These are phyloP conservation scores for Synergus gifuensis DNA, from an alignment of 2,888 invertebrate genomes.

Conservation along the genomic window DNA sequence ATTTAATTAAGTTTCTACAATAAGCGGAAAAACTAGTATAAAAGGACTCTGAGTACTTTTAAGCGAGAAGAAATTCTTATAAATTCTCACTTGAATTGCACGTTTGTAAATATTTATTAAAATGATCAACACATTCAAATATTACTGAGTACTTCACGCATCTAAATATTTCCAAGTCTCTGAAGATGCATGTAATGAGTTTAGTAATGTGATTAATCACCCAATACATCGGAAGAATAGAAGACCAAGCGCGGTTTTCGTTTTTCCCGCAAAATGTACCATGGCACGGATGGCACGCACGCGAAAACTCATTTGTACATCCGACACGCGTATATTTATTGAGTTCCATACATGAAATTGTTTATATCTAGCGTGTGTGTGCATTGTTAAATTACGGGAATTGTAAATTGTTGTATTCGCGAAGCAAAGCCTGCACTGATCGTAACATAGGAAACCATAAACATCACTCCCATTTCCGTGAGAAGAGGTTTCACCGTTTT, in stretches of 20 bases:
- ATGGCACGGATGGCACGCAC: neutral
- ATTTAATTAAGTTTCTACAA: too few species aligned
- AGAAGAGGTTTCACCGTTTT: constrained; percentile 3
- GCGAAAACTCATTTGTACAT: constrained; percentile 12
- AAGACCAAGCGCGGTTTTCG: neutral
- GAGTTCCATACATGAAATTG: neutral
- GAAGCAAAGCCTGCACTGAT: constrained; percentile 23
- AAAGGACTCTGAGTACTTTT: too few species aligned
- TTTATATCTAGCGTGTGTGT: neutral
- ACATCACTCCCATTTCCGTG: constrained; percentile 8
- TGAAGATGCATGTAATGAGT: neutral
- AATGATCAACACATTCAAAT: too few species aligned
- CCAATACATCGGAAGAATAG: neutral
- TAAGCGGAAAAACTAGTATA: too few species aligned
- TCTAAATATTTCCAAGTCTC: neutral
- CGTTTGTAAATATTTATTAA: too few species aligned
- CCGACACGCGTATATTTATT: constrained; percentile 5
- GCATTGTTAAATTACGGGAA: constrained; percentile 25
- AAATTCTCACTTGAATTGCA: too few species aligned
- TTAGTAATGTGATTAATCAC: neutral
- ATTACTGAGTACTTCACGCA: neutral
- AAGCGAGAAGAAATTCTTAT: too few species aligned
- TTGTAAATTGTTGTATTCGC: constrained; percentile 25
- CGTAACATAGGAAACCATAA: constrained; percentile 38
- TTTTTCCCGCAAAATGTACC: constrained; percentile 10